Evolutionary conservation across 2,113 vertebrate genomes (phyloP).

Genomic region (Tupaia chinensis): DNA sequence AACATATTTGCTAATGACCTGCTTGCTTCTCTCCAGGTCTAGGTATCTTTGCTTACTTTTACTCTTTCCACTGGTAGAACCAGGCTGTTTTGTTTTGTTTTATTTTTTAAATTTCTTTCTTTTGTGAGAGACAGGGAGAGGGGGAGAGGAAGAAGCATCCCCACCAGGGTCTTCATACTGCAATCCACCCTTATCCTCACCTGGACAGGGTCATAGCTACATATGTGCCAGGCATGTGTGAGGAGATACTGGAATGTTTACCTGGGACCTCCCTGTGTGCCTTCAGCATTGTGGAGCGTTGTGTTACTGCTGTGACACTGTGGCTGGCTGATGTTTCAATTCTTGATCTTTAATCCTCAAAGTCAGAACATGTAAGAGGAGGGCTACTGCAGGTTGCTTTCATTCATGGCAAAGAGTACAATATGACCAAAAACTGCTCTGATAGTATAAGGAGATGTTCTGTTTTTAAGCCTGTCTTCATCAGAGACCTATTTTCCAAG

Average conservation of each 20-base stretch:
- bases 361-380: not conserved
- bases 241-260: too few species aligned
- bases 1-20: not conserved
- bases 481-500: not conserved
- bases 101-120: too few species aligned
- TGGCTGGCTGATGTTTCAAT: not conserved
- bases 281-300: not conserved
- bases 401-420: not conserved
- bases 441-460: not conserved
- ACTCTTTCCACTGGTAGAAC: not conserved
- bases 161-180: too few species aligned
- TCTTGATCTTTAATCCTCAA: not conserved
- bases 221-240: too few species aligned
- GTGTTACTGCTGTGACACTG: not conserved
- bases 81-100: not conserved
- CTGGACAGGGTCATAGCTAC: too few species aligned
- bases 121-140: too few species aligned
- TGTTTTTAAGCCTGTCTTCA: not conserved
- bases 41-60: not conserved
- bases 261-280: too few species aligned
- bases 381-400: not conserved
- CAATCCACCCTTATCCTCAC: too few species aligned
- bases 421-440: not conserved
- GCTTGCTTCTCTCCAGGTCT: not conserved
- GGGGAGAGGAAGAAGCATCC: too few species aligned